A percentile compares a stretch with the other conserved stretches of the same genome.
Conservation (phyloP, 2,113 vertebrate genomes). For the Clinocottus analis region DNA sequence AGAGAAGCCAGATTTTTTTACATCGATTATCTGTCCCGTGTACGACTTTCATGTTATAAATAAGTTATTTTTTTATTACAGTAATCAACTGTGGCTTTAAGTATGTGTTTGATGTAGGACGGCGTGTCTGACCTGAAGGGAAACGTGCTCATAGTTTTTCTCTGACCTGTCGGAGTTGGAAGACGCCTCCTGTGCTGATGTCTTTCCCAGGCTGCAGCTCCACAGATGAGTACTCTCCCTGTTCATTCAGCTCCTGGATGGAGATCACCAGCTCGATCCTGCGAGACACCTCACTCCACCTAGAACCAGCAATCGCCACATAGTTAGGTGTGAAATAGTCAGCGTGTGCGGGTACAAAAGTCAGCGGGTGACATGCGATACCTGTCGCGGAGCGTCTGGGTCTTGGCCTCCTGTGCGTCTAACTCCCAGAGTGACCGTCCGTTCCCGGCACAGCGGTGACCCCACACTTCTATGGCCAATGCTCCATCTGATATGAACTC, state of each 20-base stretch:
- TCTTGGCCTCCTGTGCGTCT: slow-evolving; percentile 93
- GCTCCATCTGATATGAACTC: slow-evolving; percentile 99
- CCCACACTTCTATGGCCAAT: slow-evolving; percentile 97
- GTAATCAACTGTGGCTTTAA: neutral
- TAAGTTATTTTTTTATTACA: neutral
- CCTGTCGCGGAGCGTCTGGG: slow-evolving; percentile 92
- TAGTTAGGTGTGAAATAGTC: slow-evolving; percentile 26
- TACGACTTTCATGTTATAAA: neutral
- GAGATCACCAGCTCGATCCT: slow-evolving; percentile 94
- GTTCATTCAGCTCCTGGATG: slow-evolving; percentile 95
- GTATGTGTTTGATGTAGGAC: slow-evolving; percentile 2
- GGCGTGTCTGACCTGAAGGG: too few species aligned
- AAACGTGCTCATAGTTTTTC: slow-evolving; percentile 10
- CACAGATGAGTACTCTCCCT: slow-evolving; percentile 94
- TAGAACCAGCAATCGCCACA: slow-evolving; percentile 57
- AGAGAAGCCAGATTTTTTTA: neutral
- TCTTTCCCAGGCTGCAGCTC: slow-evolving; percentile 94
- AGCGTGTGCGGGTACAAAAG: neutral
- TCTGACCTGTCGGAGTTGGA: slow-evolving; percentile 94
- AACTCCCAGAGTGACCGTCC: slow-evolving; percentile 92
- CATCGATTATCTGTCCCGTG: neutral
- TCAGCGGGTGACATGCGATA: slow-evolving; percentile 52
- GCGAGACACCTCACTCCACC: slow-evolving; percentile 97
- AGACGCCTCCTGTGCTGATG: slow-evolving; percentile 94
- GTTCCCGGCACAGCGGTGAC: slow-evolving; percentile 93